These are phyloP conservation scores for Pseudopipra pipra DNA, from an alignment of 2,113 vertebrate genomes.

Conservation along the genomic window DNA sequence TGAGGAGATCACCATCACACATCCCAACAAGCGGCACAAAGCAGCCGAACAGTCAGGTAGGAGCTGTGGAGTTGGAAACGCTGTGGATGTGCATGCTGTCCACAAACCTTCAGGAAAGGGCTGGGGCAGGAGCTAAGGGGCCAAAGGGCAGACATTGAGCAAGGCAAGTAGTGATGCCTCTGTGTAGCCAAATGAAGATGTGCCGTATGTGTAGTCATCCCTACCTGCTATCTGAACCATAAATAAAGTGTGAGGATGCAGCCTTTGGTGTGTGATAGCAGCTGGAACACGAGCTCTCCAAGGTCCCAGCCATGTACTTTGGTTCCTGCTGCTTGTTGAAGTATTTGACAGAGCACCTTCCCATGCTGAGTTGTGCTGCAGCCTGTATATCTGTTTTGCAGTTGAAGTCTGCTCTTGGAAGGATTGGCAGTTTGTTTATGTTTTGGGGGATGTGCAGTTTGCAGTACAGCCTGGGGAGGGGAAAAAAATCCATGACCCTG, in stretches of 20 bases:
- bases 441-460: neutral
- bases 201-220: rapidly evolving
- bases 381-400: neutral
- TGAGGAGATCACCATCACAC: conserved; percentile 86
- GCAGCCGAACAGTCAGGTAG: conserved; percentile 89
- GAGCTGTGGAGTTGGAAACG: neutral
- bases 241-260: rapidly evolving
- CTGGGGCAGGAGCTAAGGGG: neutral
- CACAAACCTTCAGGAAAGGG: rapidly evolving
- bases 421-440: neutral
- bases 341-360: neutral
- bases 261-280: neutral
- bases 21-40: conserved; percentile 89
- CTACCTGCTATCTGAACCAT: rapidly evolving
- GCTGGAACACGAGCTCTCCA: neutral
- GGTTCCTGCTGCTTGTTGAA: neutral
- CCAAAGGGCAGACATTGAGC: neutral
- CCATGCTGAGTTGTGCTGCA: neutral
- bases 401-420: neutral
- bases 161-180: neutral
- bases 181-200: neutral
- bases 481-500: neutral
- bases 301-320: rapidly evolving
- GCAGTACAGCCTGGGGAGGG: neutral
- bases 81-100: neutral